Conservation (phyloP, 2,113 vertebrate genomes). For the Fregetta grallaria region DNA sequence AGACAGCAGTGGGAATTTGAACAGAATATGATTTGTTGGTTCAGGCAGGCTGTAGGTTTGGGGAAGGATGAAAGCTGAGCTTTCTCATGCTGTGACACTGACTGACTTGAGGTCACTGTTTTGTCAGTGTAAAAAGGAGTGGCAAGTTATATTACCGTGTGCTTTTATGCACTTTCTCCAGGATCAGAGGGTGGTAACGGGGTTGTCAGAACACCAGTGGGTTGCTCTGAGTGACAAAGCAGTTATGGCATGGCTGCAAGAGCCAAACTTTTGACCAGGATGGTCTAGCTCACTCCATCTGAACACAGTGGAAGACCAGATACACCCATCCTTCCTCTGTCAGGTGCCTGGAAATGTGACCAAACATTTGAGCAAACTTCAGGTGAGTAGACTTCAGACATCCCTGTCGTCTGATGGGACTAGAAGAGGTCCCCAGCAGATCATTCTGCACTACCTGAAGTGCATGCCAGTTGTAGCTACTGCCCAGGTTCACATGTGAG, state of each 20-base stretch:
- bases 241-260: neutral
- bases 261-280: neutral
- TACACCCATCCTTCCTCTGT: neutral
- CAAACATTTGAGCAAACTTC: neutral
- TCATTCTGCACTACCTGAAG: neutral
- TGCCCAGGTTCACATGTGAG: rapidly evolving
- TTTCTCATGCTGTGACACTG: neutral
- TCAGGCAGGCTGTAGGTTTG: neutral
- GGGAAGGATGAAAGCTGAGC: neutral
- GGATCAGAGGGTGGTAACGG: neutral
- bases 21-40: neutral
- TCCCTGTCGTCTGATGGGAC: neutral
- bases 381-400: neutral
- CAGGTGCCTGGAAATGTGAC: neutral
- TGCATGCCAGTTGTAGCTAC: neutral
- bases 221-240: neutral
- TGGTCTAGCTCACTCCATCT: neutral
- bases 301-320: neutral
- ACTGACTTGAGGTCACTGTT: neutral
- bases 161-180: neutral
- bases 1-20: neutral
- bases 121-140: neutral
- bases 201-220: neutral
- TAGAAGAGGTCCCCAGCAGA: neutral
- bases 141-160: neutral